Evolutionary conservation across 2,888 invertebrate genomes (phyloP), one percentile per base, ranked within the genome.

Genomic region (Dolichomitus sp.): DNA sequence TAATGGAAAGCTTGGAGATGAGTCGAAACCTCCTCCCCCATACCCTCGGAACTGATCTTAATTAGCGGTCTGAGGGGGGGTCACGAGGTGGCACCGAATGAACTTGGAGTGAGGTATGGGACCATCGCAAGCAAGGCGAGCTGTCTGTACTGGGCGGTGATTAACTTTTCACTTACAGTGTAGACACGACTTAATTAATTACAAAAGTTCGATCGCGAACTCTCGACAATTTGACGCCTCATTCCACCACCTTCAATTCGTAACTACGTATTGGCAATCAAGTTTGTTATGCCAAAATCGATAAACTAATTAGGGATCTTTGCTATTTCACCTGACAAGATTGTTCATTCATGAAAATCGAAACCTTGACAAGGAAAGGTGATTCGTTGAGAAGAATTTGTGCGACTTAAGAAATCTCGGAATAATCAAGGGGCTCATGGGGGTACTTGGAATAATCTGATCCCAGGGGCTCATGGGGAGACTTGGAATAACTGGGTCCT

Each of bases 151-250:
- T 33, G 73, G 37, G 37, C 50, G 73, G 81, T 83, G 83, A 85
- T 85, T 85, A 85, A 85, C 84, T 83, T 84, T 84, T 68, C 80
- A 78, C 81, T 68, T 76, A 73, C 70, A 66, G 84, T 85, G 85
- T 84, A 84, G 83, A 81, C 85, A 83, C 81, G 81, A 80, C 83
- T 83, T 83, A 83, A 85, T 85, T 85, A 83, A 85, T 85, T 84
- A 85, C 63, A 80, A 83, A 85, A 84, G 85, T 85, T 84, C 83
- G 79, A 86, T 86, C 84, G 61, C 37, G 81, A 74, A 65, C 69
- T 70, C 69, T 83, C 81, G 77, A 78, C 80, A 80, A 82, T 82
- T 76, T 73, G 57, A 78, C 63, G 73, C 54, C 54, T 52, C 54
- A 45, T 63, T 45, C 45, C 5, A 17, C 19, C 30, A 9, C 30